Evolutionary conservation across 2,797 vertebrate species (phyloP).

Genomic region (Ctenopoma kingsleyae): DNA sequence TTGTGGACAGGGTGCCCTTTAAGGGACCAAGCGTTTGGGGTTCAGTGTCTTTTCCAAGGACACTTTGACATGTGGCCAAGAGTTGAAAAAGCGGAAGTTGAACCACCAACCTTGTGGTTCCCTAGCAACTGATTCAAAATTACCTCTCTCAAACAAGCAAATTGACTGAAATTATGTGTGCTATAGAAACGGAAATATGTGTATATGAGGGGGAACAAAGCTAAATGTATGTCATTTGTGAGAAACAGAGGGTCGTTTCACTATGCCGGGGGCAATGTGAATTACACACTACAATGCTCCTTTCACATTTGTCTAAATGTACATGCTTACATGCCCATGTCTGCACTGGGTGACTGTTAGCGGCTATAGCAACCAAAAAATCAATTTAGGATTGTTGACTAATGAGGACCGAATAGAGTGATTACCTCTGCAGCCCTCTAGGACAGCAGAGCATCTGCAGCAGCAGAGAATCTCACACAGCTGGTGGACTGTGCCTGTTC

Average conservation of each 20-base stretch:
- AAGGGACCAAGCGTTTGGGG: too few species aligned
- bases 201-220: constrained; percentile 5
- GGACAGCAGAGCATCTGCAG: constrained; percentile 29
- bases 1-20: too few species aligned
- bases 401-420: constrained; percentile 43
- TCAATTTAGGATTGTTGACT: constrained; percentile 53
- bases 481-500: neutral
- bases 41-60: too few species aligned
- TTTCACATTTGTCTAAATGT: constrained; percentile 36
- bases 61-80: too few species aligned
- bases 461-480: neutral
- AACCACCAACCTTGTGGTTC: too few species aligned
- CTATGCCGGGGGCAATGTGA: constrained; percentile 26
- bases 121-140: too few species aligned
- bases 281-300: constrained; percentile 27
- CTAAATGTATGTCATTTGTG: neutral
- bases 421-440: constrained; percentile 38
- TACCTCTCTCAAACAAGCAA: neutral
- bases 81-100: too few species aligned
- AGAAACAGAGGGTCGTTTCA: constrained; percentile 28
- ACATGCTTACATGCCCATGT: constrained; percentile 13
- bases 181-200: neutral
- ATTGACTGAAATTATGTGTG: neutral
- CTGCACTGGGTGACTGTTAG: constrained; percentile 38
- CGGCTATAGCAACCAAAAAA: constrained; percentile 42